These are phyloP conservation scores for Aldabrachelys gigantea DNA, from an alignment of 2,113 vertebrate genomes.

Conservation along the genomic window DNA sequence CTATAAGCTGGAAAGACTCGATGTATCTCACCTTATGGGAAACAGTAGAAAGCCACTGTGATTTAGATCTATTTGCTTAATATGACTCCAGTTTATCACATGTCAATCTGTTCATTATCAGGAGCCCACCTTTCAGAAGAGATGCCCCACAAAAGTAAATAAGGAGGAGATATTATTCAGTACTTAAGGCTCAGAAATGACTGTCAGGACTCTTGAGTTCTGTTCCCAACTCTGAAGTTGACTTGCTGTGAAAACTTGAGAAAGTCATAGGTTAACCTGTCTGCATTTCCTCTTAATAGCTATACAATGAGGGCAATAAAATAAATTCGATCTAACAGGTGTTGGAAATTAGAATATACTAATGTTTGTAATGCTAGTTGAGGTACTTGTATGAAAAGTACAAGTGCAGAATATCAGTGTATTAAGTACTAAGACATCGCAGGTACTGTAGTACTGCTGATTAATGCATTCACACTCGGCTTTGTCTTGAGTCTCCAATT, in stretches of 20 bases:
- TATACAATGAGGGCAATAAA: neutral
- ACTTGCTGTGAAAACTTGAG: neutral
- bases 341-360: neutral
- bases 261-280: neutral
- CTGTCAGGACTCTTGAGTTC: fast-evolving
- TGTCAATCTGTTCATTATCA: neutral
- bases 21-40: neutral
- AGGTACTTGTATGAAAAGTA: neutral
- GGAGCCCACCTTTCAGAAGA: neutral
- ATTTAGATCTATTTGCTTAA: neutral
- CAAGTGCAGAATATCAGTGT: neutral
- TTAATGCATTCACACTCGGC: neutral
- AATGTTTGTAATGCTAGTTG: neutral
- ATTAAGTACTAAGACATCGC: neutral
- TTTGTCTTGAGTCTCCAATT: neutral
- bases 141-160: neutral
- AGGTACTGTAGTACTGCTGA: neutral
- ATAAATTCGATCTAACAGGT: neutral
- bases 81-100: neutral
- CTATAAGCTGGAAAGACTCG: too few species aligned
- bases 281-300: neutral
- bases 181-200: neutral
- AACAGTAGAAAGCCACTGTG: neutral
- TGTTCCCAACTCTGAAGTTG: neutral
- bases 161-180: neutral